These are phyloP conservation scores for Brachionus sp. DNA, from an alignment of 1,140 invertebrate species.

Conservation along the genomic window DNA sequence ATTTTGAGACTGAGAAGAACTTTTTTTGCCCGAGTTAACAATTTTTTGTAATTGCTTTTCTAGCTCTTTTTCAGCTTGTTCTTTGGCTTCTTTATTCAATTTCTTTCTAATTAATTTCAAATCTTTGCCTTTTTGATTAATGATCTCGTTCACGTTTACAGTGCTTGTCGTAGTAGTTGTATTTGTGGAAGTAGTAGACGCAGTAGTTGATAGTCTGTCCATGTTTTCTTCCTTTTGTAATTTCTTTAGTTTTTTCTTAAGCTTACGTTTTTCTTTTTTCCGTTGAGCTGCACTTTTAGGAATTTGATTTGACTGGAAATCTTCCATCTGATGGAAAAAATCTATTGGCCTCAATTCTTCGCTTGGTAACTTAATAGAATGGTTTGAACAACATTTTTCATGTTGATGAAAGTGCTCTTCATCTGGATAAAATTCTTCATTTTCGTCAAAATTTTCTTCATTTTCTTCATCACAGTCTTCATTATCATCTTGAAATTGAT, in stretches of 20 bases:
- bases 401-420: background rate
- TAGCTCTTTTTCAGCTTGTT: background rate
- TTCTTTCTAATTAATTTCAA: background rate
- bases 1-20: background rate
- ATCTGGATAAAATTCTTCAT: background rate
- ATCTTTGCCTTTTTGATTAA: constrained; percentile 4
- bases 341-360: background rate
- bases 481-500: background rate
- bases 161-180: constrained; percentile 18
- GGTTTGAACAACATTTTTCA: background rate
- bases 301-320: background rate
- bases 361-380: background rate
- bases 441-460: background rate
- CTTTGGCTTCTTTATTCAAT: background rate
- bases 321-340: background rate
- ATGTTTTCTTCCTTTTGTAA: background rate
- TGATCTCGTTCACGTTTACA: background rate
- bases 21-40: background rate
- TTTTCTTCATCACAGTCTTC: background rate
- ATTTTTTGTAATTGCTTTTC: constrained; percentile 8
- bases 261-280: constrained; percentile 30
- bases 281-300: background rate
- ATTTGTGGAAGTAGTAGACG: background rate
- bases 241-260: constrained; percentile 30
- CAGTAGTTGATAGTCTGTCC: background rate